A percentile compares a stretch with the other conserved stretches of the same genome.
These are phyloP conservation scores for Embidobia sp. DNA, from an alignment of 2,888 invertebrate species.

Conservation along the genomic window DNA sequence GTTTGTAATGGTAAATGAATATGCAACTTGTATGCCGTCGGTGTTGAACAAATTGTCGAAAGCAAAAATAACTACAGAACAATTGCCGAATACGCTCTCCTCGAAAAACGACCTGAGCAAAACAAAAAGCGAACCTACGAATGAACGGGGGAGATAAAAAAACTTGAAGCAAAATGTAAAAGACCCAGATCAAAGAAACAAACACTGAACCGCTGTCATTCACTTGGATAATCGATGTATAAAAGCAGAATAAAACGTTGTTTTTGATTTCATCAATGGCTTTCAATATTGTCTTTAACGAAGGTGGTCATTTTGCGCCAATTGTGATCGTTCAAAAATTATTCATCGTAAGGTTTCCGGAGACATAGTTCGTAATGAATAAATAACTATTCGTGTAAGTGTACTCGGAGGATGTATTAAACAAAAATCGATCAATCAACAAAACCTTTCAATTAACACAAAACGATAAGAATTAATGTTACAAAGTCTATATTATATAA, in stretches of 20 bases:
- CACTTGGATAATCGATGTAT: conserved; percentile 49
- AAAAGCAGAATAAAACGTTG: conserved; percentile 53
- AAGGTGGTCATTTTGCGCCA: conserved; percentile 74
- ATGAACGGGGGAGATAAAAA: too few relatives aligned
- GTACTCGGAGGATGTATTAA: conserved; percentile 62
- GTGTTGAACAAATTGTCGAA: conserved; percentile 37
- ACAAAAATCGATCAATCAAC: conserved; percentile 57
- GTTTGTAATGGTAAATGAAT: conserved; percentile 42
- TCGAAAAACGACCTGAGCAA: conserved; percentile 36
- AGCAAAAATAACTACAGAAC: too few relatives aligned
- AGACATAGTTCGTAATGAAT: conserved; percentile 66
- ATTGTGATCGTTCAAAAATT: conserved; percentile 69
- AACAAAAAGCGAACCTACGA: not conserved
- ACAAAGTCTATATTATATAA: conserved; percentile 72
- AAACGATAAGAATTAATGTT: conserved; percentile 71
- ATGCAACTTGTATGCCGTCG: conserved; percentile 54
- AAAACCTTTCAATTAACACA: conserved; percentile 37
- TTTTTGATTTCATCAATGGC: conserved; percentile 71
- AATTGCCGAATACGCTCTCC: too few relatives aligned
- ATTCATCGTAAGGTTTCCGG: conserved; percentile 56
- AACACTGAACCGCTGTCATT: conserved; percentile 34
- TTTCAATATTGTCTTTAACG: conserved; percentile 73
- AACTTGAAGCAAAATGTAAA: not conserved
- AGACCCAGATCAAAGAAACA: not conserved
- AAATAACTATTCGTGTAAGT: too few relatives aligned